Evolutionary conservation across 2,113 vertebrate species (phyloP), one percentile per base, ranked within the genome.

Genomic region (Rallus limicola): DNA sequence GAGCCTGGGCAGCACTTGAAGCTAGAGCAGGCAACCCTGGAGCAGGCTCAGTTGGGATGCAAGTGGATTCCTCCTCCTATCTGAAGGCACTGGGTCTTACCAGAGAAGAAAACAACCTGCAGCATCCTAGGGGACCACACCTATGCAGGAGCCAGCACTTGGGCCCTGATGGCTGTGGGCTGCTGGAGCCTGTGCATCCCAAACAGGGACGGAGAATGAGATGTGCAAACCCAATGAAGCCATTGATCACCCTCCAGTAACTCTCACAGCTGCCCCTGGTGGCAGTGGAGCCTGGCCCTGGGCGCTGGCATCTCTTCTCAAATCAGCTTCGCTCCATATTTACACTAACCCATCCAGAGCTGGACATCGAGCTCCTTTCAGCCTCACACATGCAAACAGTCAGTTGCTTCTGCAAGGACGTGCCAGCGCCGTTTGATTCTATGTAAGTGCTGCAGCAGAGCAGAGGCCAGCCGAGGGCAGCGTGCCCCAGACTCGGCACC

Each of bases 21-120:
- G 71, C 76, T 82, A 87, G 72, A 96, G 88, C 58, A 96, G 79
- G 59, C 90, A 95, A 96, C 80, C 94, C 96, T 34, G 16, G 84
- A 48, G 62, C 21, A 93, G 67, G 53, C 65, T 77, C 4, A 2
- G 44, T 88, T 40, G 14, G 93, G 82, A 78, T 42, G 36, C 83
- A 89, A 96, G 70, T 17, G 44, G 80, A 88, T 94, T 96, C 90
- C 78, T 97, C 69, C 93, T 97, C 89, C 92, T 46, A 46, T 17
- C 36, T 56, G n/a, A 91, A 93, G 83, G 74, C 87, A 65, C 75
- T 79, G 85, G 65, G 59, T 92, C 85, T 90, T 81, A 74, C 58
- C n/a, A 55, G 74, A 86, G 64, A 96, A 96, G 81, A 96, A 94
- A 79, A 81, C 5, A 4, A 86, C 79, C 87, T 69, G 34, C 33